Percentiles rank a stretch among this genome's conserved stretches.
Evolutionary conservation across 1,140 invertebrate genomes (phyloP).

Genomic region (Lasioglossum baleicum): DNA sequence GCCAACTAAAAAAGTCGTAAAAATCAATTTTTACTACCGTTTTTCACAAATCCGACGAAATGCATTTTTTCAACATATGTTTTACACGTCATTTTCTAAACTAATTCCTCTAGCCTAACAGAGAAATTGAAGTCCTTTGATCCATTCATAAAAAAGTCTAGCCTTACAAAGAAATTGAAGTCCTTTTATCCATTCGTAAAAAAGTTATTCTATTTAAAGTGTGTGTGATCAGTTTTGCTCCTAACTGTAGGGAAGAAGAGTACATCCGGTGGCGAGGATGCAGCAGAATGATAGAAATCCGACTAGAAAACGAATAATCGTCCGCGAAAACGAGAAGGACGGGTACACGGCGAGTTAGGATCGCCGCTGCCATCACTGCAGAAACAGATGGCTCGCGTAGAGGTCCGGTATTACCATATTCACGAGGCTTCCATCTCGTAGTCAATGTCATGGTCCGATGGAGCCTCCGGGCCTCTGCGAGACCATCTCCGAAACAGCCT

Average conservation of each 20-base stretch:
- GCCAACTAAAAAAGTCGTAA: no score
- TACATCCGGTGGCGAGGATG: conserved; percentile 49
- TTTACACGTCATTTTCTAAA: no score
- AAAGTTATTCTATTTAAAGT: no score
- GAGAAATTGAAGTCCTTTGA: no score
- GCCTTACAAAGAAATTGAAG: no score
- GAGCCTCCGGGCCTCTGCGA: conserved; percentile 40
- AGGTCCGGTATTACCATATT: conserved; percentile 69
- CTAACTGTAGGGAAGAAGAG: conserved; percentile 11
- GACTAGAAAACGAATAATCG: conserved; percentile 17
- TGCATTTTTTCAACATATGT: no score
- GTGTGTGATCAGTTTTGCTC: no score
- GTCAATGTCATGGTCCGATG: conserved; percentile 73
- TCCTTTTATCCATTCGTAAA: no score
- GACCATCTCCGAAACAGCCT: conserved; percentile 61
- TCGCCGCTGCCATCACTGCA: conserved; percentile 33
- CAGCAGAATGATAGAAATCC: conserved; percentile 5
- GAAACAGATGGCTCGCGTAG: conserved; percentile 40
- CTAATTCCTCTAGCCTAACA: no score
- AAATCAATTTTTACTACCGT: no score
- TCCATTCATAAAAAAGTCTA: no score
- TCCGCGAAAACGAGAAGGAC: neutral
- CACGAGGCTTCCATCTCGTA: conserved; percentile 72
- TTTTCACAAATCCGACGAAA: no score
- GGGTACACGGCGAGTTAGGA: neutral